A percentile compares a stretch with the other conserved stretches of the same genome.
phyloP scores from a whole-genome alignment of 2,113 vertebrate species.

The Lagopus leucura region DNA sequence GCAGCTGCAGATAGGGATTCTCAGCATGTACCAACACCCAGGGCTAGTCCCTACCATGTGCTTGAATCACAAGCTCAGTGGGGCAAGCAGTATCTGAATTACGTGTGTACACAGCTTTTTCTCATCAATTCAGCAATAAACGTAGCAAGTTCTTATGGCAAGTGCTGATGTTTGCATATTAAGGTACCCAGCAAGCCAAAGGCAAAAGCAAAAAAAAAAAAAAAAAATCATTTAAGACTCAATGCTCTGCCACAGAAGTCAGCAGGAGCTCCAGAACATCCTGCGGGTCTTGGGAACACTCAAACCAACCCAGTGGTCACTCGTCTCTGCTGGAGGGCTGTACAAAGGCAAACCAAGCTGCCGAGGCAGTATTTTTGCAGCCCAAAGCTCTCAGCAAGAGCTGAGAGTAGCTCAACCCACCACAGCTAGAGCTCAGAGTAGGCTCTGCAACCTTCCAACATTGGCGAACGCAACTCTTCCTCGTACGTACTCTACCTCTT shows the following conservation, averaged over 20 bases:
- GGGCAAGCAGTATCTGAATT: neutral
- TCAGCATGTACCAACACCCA: neutral
- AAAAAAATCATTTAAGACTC: neutral
- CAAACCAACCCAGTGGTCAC: fast-evolving
- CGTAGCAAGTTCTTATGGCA: neutral
- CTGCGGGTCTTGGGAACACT: fast-evolving
- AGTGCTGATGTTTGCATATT: neutral
- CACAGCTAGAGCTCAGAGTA: neutral
- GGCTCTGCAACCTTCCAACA: fast-evolving
- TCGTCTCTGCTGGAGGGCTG: neutral
- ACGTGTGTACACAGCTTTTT: neutral
- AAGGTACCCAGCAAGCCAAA: neutral
- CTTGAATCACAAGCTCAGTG: neutral
- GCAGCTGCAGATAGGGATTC: neutral
- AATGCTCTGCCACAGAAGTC: neutral
- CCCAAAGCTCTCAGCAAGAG: neutral
- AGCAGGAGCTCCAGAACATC: neutral
- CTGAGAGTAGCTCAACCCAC: neutral
- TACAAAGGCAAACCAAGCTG: neutral
- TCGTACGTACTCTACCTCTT: neutral
- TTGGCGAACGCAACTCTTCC: neutral
- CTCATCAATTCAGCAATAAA: neutral
- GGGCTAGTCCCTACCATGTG: neutral
- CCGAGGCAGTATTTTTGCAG: neutral
- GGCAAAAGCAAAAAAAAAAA: neutral